Percentiles rank a stretch among this genome's conserved stretches.
These are phyloP conservation scores for Aphelinus atriplicis DNA, from an alignment of 1,140 invertebrate species.

Conservation along the genomic window DNA sequence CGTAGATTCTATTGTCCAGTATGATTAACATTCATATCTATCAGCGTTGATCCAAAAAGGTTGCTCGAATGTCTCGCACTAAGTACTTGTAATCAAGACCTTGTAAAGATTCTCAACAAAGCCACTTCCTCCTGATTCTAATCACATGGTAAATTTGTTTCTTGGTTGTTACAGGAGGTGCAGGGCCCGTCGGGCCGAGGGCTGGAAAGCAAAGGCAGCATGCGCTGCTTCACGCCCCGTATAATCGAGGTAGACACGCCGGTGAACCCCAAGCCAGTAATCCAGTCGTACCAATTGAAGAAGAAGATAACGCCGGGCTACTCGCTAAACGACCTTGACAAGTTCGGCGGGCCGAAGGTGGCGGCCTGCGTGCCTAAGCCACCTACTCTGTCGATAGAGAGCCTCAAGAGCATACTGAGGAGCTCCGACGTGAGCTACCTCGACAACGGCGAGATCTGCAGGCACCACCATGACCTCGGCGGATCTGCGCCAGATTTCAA, in stretches of 20 bases:
- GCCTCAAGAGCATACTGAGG: conserved; percentile 54
- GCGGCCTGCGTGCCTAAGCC: conserved; percentile 11
- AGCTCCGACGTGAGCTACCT: conserved; percentile 54
- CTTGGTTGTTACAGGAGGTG: neutral
- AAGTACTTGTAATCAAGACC: too few relatives aligned
- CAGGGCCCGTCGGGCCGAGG: neutral
- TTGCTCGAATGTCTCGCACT: too few relatives aligned
- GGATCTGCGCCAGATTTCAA: conserved; percentile 68
- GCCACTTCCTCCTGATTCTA: too few relatives aligned
- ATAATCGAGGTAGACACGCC: conserved; percentile 53
- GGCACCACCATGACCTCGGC: conserved; percentile 56
- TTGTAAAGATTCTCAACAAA: too few relatives aligned
- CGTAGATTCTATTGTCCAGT: too few relatives aligned
- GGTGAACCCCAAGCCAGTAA: conserved; percentile 46
- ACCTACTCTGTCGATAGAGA: conserved; percentile 55
- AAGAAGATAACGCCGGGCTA: conserved; percentile 58
- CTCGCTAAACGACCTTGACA: conserved; percentile 67
- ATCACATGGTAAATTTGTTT: too few relatives aligned
- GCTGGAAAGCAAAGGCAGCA: conserved; percentile 50
- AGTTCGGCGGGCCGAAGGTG: conserved; percentile 41
- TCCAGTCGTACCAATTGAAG: conserved; percentile 57
- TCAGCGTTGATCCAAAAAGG: too few relatives aligned
- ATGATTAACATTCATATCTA: too few relatives aligned
- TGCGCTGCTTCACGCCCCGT: conserved; percentile 59
- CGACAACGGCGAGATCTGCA: conserved; percentile 56